Percentiles rank a stretch among this genome's conserved stretches.
These are phyloP conservation scores for Bos javanicus DNA, from an alignment of 2,113 vertebrate species.

Conservation along the genomic window DNA sequence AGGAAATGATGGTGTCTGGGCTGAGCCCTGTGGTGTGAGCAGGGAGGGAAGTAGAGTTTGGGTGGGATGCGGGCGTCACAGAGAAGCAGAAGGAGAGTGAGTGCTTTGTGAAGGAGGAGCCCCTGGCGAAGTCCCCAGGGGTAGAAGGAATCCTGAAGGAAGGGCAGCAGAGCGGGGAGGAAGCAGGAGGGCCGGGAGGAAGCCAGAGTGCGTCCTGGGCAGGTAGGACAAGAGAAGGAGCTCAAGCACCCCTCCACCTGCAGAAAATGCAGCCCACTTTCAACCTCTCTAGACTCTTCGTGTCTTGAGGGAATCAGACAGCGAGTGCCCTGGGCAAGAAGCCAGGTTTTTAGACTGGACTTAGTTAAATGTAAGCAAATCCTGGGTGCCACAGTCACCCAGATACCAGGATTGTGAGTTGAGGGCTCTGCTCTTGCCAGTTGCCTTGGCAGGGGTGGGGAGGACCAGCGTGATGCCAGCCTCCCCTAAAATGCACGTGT, in stretches of 20 bases:
- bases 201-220: accelerated
- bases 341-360: not conserved
- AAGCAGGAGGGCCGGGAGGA: not conserved
- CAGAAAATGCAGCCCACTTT: not conserved
- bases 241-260: not conserved
- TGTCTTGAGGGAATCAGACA: not conserved
- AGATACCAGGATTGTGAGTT: not conserved
- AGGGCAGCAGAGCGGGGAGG: not conserved
- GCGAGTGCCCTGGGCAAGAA: not conserved
- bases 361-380: not conserved
- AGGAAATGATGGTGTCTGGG: not conserved
- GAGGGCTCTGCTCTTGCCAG: not conserved
- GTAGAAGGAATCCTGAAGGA: too few relatives aligned
- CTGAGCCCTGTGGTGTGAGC: not conserved
- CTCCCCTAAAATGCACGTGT: not conserved
- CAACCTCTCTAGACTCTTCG: not conserved
- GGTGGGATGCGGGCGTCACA: not conserved
- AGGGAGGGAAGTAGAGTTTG: not conserved
- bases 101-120: not conserved
- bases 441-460: not conserved
- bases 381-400: accelerated
- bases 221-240: not conserved
- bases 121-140: not conserved
- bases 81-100: not conserved
- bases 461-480: too few relatives aligned